phyloP scores from a whole-genome alignment of 2,113 vertebrate genomes.

The Coracopsis vasa region DNA sequence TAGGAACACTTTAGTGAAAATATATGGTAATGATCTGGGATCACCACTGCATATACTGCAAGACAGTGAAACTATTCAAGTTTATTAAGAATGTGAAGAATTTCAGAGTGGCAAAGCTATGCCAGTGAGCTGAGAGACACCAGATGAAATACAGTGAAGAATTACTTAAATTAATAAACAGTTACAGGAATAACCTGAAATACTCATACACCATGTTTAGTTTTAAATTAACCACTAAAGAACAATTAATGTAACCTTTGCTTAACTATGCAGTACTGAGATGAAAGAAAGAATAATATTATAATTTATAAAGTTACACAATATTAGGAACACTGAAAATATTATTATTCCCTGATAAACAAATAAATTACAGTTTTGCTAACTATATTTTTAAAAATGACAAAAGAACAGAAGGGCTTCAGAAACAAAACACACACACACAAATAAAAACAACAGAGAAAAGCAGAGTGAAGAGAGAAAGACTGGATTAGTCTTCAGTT shows the following conservation, averaged over 20 bases:
- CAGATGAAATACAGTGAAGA: neutral
- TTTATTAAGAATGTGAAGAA: neutral
- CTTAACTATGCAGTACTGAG: neutral
- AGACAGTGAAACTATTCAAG: neutral
- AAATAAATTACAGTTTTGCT: neutral
- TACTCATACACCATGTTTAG: neutral
- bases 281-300: neutral
- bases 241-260: neutral
- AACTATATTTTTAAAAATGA: neutral
- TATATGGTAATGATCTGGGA: neutral
- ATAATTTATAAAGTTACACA: neutral
- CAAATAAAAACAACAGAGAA: neutral
- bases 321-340: neutral
- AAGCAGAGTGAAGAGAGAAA: neutral
- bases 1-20: neutral
- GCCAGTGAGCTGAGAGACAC: conserved; percentile 9
- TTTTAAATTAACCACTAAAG: neutral
- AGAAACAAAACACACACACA: neutral
- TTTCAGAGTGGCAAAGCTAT: neutral
- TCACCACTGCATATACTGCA: neutral
- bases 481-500: neutral
- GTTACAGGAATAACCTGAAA: conserved; percentile 9
- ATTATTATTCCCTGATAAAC: neutral
- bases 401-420: neutral
- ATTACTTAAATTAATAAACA: conserved; percentile 2